Base-by-base conservation (phyloP, 37 sponge, comb jelly and placozoan species). In the Halichondria panicea region DNA sequence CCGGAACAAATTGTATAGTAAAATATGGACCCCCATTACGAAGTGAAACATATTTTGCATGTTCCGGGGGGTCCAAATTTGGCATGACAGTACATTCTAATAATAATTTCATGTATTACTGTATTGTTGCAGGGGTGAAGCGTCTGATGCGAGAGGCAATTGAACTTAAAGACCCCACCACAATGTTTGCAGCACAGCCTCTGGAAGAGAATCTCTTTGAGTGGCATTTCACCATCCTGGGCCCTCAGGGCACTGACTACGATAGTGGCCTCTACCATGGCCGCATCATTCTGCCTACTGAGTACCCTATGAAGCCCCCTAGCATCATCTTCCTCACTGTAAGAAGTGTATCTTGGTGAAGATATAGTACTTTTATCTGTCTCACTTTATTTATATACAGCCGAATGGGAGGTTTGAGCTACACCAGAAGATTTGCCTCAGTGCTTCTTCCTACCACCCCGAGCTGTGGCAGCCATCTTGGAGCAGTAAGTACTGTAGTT, bases 231-330 rank as follows among this genome's bases (percentile, higher is more conserved):
- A 98, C 99, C 4, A 88, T 98, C 55, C 56, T 74, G 15, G 99
- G 96, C 6, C 91, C 96, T 1, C 44, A 79, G 32, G 99, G 83
- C 24, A 82, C 90, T 11, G 79, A 89, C 15, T 98, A 84, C 59
- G 92, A 98, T 43, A 84, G 93, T 0, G 99, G 99, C 18, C 33
- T 65, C 44, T 98, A 98, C 66, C 99, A 98, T 61, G 99, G 99
- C 7, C 58, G 99, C 36, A 93, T 98, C 33, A 64, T 93, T 44
- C 78, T 98, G 25, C 99, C 99, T 24, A 69, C 95, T 0, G 96
- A 98, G 68, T 98, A 98, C 77, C 99, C 99, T n/a, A 95, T 98
- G 92, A 98, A 98, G 71, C 99, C 99, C 19, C 99, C 99, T 4
- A 88, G 88, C 37, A 91, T 98, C 54, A 87, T 98, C 2, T 44